These are phyloP conservation scores for Arothron firmamentum DNA, from an alignment of 2,113 vertebrate species.

Conservation along the genomic window DNA sequence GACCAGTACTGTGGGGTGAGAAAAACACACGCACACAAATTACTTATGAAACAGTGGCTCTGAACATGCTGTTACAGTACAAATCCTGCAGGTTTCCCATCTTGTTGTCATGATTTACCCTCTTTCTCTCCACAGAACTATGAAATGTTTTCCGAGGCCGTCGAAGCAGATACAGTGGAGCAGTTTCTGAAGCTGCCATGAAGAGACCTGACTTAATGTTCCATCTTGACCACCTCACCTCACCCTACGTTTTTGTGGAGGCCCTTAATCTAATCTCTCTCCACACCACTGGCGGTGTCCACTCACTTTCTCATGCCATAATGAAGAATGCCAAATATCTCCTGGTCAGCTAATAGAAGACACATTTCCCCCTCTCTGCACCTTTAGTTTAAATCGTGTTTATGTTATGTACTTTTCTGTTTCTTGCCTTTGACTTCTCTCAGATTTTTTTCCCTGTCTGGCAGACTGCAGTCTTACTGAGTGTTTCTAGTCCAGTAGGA, in stretches of 20 bases:
- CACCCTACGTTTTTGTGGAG: conserved; percentile 8
- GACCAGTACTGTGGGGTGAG: conserved; percentile 95
- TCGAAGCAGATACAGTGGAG: conserved; percentile 87
- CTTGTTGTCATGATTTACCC: neutral
- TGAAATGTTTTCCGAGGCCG: conserved; percentile 87
- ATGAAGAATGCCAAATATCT: conserved; percentile 78
- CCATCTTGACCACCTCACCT: conserved; percentile 10
- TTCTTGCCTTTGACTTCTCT: conserved; percentile 18
- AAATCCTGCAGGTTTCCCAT: neutral
- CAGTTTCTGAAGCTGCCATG: conserved; percentile 93
- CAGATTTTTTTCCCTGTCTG: conserved; percentile 13
- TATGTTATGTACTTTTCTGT: conserved; percentile 5
- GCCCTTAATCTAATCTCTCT: conserved; percentile 38
- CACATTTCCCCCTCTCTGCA: conserved; percentile 42
- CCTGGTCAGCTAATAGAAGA: conserved; percentile 43
- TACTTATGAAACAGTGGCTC: no score
- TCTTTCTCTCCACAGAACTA: conserved; percentile 78
- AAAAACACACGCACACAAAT: neutral
- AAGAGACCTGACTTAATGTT: conserved; percentile 40
- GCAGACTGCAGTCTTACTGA: conserved; percentile 24
- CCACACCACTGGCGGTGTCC: conserved; percentile 58
- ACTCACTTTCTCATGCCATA: conserved; percentile 60
- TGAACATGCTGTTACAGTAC: neutral
- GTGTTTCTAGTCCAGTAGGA: conserved; percentile 29
- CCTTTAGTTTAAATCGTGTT: conserved; percentile 22